Conservation (phyloP, 1,140 invertebrate species). For the Leguminivora glycinivorella region DNA sequence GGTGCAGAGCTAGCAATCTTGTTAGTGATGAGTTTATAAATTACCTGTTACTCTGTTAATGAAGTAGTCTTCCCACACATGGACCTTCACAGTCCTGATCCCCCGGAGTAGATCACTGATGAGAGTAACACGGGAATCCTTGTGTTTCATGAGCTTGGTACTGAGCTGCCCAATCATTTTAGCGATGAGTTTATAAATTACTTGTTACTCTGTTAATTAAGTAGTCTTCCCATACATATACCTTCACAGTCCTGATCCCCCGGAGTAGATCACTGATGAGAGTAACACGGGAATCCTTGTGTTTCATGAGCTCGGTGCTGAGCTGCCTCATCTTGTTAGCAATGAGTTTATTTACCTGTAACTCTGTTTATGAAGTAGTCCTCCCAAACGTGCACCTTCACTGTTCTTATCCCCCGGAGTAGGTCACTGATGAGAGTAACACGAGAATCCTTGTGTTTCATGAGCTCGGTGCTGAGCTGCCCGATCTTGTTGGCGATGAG, state of each 20-base stretch:
- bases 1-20: conserved; percentile 94
- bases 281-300: no score
- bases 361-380: conserved; percentile 88
- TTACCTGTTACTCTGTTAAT: conserved; percentile 81
- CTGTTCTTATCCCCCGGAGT: conserved; percentile 90
- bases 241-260: no score
- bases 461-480: conserved; percentile 90
- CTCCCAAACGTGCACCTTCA: conserved; percentile 98
- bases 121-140: conserved; percentile 93
- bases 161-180: conserved; percentile 94
- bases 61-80: conserved; percentile 96
- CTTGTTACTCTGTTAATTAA: no score
- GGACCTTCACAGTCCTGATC: conserved; percentile 94
- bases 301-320: no score
- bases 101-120: conserved; percentile 94
- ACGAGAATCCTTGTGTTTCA: conserved; percentile 94
- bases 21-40: conserved; percentile 89
- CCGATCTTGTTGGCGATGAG: conserved; percentile 94
- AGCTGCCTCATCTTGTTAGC: no score
- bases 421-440: conserved; percentile 94
- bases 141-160: conserved; percentile 92
- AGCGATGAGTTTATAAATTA: no score
- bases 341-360: conserved; percentile 55
- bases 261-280: no score
- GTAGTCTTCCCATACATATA: no score